These are phyloP conservation scores for Temnothorax unifasciatus DNA, from an alignment of 2,888 invertebrate species.

Conservation along the genomic window DNA sequence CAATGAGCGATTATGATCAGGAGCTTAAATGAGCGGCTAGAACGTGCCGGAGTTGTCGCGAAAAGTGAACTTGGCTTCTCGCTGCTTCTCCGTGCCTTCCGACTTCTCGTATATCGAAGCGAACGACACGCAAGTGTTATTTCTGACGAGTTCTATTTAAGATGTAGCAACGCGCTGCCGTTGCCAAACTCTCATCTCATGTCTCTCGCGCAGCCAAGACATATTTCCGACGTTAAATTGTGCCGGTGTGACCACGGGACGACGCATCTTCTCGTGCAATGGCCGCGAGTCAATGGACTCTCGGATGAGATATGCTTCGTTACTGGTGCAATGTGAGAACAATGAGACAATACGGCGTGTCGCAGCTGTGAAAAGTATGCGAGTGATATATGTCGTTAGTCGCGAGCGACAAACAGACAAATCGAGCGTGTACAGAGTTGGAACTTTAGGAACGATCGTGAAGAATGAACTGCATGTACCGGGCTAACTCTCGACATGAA, in stretches of 20 bases:
- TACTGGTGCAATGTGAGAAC: slow-evolving; percentile 65
- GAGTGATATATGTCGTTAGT: slow-evolving; percentile 58
- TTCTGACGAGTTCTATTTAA: slow-evolving; percentile 79
- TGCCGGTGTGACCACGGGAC: slow-evolving; percentile 61
- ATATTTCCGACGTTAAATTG: slow-evolving; percentile 67
- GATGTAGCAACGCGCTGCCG: slow-evolving; percentile 73
- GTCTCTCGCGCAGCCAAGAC: slow-evolving; percentile 53
- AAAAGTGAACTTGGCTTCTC: slow-evolving; percentile 69
- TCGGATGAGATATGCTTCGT: slow-evolving; percentile 48
- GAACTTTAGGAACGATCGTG: slow-evolving; percentile 71
- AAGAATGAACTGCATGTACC: slow-evolving; percentile 32
- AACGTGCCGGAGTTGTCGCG: slow-evolving; percentile 55
- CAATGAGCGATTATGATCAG: slow-evolving; percentile 33
- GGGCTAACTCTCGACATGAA: background rate
- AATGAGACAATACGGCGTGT: slow-evolving; percentile 51
- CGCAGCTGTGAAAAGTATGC: slow-evolving; percentile 54
- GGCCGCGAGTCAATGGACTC: slow-evolving; percentile 67
- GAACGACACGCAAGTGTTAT: slow-evolving; percentile 67
- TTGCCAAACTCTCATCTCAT: slow-evolving; percentile 74
- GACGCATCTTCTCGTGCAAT: slow-evolving; percentile 56
- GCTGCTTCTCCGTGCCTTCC: slow-evolving; percentile 29
- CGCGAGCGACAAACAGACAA: slow-evolving; percentile 66
- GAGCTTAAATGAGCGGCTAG: slow-evolving; percentile 7
- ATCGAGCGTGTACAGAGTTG: slow-evolving; percentile 71
- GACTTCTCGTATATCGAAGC: slow-evolving; percentile 42